A percentile compares a stretch with the other conserved stretches of the same genome.
Evolutionary conservation across 2,888 invertebrate species (phyloP).

Genomic region (Andrena flavipes): DNA sequence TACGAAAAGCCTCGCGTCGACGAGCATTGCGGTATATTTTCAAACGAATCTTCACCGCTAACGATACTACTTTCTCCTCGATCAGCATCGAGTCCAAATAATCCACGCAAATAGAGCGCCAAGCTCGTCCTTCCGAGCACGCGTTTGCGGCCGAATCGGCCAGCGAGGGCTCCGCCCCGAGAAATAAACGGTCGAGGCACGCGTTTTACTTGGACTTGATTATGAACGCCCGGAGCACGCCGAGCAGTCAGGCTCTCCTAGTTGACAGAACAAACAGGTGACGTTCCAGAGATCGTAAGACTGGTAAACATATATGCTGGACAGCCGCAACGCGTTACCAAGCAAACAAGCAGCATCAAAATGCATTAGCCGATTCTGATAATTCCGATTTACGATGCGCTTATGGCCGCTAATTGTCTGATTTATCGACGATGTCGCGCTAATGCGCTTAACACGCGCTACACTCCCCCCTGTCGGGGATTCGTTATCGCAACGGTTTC

Average conservation of each 20-base stretch:
- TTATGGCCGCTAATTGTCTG: constrained; percentile 80
- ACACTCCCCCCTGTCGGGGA: neutral
- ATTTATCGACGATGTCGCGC: constrained; percentile 78
- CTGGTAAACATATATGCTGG: constrained; percentile 63
- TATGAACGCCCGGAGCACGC: constrained; percentile 26
- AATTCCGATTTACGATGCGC: constrained; percentile 81
- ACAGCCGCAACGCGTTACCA: constrained; percentile 68
- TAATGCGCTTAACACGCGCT: constrained; percentile 76
- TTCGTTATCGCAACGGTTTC: constrained; percentile 53
- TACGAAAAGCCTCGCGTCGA: no score
- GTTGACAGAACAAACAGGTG: constrained; percentile 62
- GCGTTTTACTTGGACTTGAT: constrained; percentile 48
- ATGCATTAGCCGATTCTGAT: constrained; percentile 71
- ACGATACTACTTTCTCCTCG: neutral
- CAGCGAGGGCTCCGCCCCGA: neutral
- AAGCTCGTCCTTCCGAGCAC: neutral
- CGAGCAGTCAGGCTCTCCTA: constrained; percentile 23
- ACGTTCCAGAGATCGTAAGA: constrained; percentile 66
- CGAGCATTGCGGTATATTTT: neutral
- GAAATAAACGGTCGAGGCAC: constrained; percentile 21
- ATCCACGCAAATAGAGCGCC: neutral
- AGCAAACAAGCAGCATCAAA: constrained; percentile 71
- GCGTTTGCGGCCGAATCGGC: neutral
- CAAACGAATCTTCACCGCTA: neutral
- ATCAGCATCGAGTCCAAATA: neutral